Evolutionary conservation across 2,888 invertebrate genomes (phyloP), one percentile per base, ranked within the genome.

Genomic region (Stenichneumon culpator): DNA sequence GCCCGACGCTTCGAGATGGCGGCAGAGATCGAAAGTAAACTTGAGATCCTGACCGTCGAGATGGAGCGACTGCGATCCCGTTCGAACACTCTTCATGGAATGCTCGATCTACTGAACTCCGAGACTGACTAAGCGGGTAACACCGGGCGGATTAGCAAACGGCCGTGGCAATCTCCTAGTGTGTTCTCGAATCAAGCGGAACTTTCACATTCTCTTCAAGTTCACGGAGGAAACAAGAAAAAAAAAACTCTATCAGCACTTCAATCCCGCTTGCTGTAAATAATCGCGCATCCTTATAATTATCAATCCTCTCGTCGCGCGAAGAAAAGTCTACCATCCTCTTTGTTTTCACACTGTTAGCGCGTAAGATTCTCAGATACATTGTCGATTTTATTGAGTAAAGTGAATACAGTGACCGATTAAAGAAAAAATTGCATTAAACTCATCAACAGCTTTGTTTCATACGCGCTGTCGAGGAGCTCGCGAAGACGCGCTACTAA

Each of bases 51-150:
- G 36, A 90, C 89, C 54, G 86, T 85, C 22, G 91, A 92, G 84
- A 90, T 93, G 89, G 92, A 92, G 73, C 90, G 89, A 80, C 87
- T 93, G 54, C 91, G 90, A 39, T 90, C 90, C 5, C 91, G 91
- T 73, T 92, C 93, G 0, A 91, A 92, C 74, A 89, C 89, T 28
- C 86, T 93, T 16, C 89, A 90, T 28, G 89, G 92, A 57, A 90
- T 92, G 92, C 89, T 93, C 73, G 89, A 90, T 77, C 89, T 89
- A 74, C 86, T 92, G 16, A 77, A 89, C 36, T 57, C 83, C 16
- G 82, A 84, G 19, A 75, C 82, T 16, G 84, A 84, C 54, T 81
- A 54, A 80, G 50, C 67, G 68, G 4, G 9, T 65, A 70, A 32
- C 39, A n/a, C 32, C 32, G 65, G 25, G 6, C 28, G 25, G 44